Percentiles rank a stretch among this genome's conserved stretches.
Evolutionary conservation across 2,888 invertebrate genomes (phyloP).

Genomic region (Drosophila mercatorum): DNA sequence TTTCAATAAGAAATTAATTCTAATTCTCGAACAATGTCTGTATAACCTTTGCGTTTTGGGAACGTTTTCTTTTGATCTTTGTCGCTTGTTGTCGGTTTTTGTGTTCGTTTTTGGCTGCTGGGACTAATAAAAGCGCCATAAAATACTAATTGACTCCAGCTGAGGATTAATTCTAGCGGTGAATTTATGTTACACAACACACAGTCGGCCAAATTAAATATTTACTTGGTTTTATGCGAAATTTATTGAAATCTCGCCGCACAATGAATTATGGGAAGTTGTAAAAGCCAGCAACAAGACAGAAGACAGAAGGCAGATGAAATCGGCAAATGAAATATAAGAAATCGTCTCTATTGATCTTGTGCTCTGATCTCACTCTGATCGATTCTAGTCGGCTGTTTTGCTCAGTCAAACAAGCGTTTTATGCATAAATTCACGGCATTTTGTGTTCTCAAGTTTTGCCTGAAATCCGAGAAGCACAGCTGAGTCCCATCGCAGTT

Average conservation of each 20-base stretch:
- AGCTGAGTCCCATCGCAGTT: not conserved
- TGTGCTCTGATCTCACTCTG: conserved; percentile 41
- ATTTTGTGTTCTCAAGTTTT: conserved; percentile 38
- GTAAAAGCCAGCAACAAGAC: conserved; percentile 8
- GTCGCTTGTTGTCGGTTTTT: conserved; percentile 27
- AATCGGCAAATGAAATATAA: not conserved
- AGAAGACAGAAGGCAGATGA: not conserved
- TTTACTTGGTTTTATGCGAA: conserved; percentile 67
- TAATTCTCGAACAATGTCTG: conserved; percentile 50
- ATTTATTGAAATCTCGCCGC: conserved; percentile 65
- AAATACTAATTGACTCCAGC: conserved; percentile 77
- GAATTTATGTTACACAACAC: conserved; percentile 75
- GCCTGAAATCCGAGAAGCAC: conserved; percentile 46
- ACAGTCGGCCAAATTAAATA: conserved; percentile 65
- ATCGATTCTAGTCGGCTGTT: conserved; percentile 62
- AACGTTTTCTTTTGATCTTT: conserved; percentile 51
- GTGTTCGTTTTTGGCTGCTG: conserved; percentile 11
- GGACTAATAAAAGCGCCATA: conserved; percentile 68
- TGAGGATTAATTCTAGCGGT: conserved; percentile 72
- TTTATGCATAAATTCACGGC: conserved; percentile 67
- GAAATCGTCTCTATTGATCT: conserved; percentile 22
- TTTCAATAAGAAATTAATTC: conserved; percentile 60
- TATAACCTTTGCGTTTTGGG: conserved; percentile 34
- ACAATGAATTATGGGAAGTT: conserved; percentile 56
- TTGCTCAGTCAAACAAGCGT: conserved; percentile 44